These are phyloP conservation scores for Eurystomus gularis DNA, from an alignment of 2,113 vertebrate genomes.

Conservation along the genomic window DNA sequence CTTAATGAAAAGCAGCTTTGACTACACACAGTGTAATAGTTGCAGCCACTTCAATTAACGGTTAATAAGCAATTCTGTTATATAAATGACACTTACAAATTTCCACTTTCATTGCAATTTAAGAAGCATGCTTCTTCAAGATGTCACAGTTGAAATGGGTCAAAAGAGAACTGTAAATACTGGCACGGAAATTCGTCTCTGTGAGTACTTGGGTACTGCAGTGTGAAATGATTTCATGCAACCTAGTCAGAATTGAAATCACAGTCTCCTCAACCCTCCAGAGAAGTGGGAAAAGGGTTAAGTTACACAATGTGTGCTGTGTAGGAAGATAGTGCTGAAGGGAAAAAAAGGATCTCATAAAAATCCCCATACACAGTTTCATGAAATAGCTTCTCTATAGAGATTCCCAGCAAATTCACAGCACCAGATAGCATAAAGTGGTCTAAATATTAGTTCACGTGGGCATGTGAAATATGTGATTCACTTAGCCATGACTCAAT, in stretches of 20 bases:
- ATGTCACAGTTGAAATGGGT: background rate
- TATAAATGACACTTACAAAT: background rate
- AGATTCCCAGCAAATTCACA: constrained; percentile 33
- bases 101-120: background rate
- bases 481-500: background rate
- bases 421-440: background rate
- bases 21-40: background rate
- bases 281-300: constrained; percentile 40
- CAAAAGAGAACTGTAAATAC: background rate
- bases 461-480: background rate
- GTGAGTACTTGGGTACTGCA: background rate
- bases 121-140: background rate
- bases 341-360: background rate
- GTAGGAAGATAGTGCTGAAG: background rate
- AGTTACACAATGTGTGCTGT: constrained; percentile 11
- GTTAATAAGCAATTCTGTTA: background rate
- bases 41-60: background rate
- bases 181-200: background rate
- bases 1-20: background rate
- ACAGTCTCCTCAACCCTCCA: background rate
- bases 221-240: background rate
- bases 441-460: constrained; percentile 11
- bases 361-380: constrained; percentile 13
- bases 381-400: background rate
- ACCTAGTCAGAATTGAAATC: background rate